Evolutionary conservation across 2,888 invertebrate genomes (phyloP), one percentile per base, ranked within the genome.

Genomic region (Pyrrhosoma nymphula): DNA sequence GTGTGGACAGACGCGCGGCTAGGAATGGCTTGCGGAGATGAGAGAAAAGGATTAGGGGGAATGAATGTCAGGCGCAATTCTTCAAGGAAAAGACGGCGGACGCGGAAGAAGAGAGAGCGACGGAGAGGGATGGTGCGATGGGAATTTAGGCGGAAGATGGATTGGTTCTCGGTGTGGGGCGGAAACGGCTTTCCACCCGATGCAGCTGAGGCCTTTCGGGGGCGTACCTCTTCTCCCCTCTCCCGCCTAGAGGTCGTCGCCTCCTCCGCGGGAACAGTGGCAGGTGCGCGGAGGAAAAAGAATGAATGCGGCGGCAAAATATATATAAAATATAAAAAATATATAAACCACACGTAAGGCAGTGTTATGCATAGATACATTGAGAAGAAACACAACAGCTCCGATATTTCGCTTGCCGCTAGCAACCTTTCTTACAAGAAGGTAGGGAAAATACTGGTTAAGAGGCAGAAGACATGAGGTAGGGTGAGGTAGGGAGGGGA

Each of bases 31-130:
- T 82, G 82, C 30, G 82, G 35, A 82, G 82, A 69, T 8, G 82
- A 82, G 35, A 30, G 82, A 82, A 26, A 26, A 35, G 82, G 82
- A 82, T 82, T 82, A 82, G 26, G 82, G 16, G 82, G 82, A 82
- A 82, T 82, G n/a, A 82, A 82, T 82, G 82, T 82, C 35, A 35
- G 35, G 82, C 30, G 35, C 82, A 82, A 82, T 35, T 82, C 82
- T 82, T 30, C 82, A 26, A 35, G 82, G 26, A 35, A 26, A 18
- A 69, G 69, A n/a, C 69, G 23, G 26, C 23, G 69, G 69, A 26
- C n/a, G 69, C 26, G 69, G 82, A 35, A 82, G 35, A 82, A 30
- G 69, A 2, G 47, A 47, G 47, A 47, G 4, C 47, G 69, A 69
- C 26, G 69, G 26, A 26, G 35, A 35, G 35, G 35, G n/a, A 26